phyloP scores from a whole-genome alignment of 2,888 invertebrate genomes.

The Proisotoma minuta region DNA sequence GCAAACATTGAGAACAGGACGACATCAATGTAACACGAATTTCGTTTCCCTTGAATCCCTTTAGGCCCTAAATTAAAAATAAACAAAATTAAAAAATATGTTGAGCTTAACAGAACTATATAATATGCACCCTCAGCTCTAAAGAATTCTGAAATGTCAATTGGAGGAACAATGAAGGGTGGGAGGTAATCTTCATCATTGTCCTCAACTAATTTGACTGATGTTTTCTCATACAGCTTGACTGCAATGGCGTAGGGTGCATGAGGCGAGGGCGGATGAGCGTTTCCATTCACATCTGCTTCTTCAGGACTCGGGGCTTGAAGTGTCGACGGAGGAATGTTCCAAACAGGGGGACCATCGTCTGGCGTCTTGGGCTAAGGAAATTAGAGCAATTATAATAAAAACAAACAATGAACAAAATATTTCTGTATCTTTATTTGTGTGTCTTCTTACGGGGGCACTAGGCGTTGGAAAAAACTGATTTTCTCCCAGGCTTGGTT shows the following conservation, averaged over 20 bases:
- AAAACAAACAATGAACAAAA: too few relatives aligned
- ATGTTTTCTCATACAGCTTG: slow-evolving; percentile 5
- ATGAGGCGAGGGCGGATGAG: background rate
- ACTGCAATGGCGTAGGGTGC: background rate
- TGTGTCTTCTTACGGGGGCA: too few relatives aligned
- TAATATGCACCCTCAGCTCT: slow-evolving; percentile 25
- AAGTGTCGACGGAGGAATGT: background rate
- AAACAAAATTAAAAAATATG: background rate
- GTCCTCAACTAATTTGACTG: background rate
- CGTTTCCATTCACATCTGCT: background rate
- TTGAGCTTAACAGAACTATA: background rate
- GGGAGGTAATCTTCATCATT: slow-evolving; percentile 13
- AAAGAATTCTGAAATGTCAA: slow-evolving; percentile 36
- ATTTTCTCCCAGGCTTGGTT: too few relatives aligned
- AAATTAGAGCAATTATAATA: too few relatives aligned
- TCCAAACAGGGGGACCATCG: background rate
- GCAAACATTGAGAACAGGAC: slow-evolving; percentile 38
- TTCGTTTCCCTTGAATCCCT: slow-evolving; percentile 36
- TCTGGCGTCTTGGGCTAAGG: too few relatives aligned
- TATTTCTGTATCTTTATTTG: too few relatives aligned
- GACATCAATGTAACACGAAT: slow-evolving; percentile 38
- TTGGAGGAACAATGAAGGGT: slow-evolving; percentile 34
- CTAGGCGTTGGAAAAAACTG: too few relatives aligned
- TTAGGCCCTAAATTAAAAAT: slow-evolving; percentile 17
- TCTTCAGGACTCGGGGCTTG: background rate